Percentiles rank a stretch among this genome's conserved stretches.
These are phyloP conservation scores for Eolophus roseicapilla DNA, from an alignment of 2,113 vertebrate species.

Conservation along the genomic window DNA sequence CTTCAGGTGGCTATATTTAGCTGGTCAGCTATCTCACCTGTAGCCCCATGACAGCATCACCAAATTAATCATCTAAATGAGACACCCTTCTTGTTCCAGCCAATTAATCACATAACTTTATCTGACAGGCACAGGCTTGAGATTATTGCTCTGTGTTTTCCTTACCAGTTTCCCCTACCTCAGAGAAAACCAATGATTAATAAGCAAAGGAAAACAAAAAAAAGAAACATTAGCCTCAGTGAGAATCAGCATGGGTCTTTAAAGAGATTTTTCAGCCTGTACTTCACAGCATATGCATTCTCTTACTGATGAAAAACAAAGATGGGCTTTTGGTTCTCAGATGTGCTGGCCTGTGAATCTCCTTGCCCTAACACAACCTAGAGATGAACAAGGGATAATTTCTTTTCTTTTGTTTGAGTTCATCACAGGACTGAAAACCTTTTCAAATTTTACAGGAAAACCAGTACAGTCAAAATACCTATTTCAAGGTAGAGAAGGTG, in stretches of 20 bases:
- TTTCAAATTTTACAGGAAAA: background rate
- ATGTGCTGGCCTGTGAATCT: background rate
- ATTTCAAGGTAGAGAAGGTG: background rate
- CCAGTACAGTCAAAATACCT: background rate
- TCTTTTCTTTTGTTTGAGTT: background rate
- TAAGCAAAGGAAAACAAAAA: background rate
- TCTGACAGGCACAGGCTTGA: background rate
- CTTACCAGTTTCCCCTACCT: background rate
- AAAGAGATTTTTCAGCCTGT: background rate
- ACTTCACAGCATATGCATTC: background rate
- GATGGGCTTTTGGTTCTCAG: background rate
- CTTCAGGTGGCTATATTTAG: background rate
- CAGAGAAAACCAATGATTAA: background rate
- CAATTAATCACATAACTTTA: background rate
- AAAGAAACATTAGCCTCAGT: background rate
- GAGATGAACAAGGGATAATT: background rate
- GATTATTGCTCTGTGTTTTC: background rate
- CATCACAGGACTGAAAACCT: background rate
- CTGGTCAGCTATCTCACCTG: background rate
- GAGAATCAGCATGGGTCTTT: background rate
- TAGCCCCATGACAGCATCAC: background rate
- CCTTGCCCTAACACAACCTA: background rate
- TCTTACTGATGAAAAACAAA: background rate
- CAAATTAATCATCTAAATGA: background rate
- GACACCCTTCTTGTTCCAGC: background rate